Conservation (phyloP, 2,888 invertebrate species). For the Fabriciana adippe region DNA sequence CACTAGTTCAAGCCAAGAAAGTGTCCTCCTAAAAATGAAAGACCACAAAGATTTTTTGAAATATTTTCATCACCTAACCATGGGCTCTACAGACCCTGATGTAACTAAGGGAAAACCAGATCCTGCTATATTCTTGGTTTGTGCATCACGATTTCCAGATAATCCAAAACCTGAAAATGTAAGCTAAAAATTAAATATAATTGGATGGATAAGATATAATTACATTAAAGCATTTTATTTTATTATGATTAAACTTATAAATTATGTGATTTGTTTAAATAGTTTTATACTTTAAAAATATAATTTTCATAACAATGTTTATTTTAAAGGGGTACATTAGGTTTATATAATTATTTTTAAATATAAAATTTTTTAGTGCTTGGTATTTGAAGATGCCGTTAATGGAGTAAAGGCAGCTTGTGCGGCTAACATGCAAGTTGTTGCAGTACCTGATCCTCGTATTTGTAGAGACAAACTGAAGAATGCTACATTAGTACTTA, state of each 20-base stretch:
- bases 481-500: conserved; percentile 86
- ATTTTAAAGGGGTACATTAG: too few species aligned
- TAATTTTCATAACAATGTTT: background rate
- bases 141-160: conserved; percentile 87
- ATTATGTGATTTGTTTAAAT: too few species aligned
- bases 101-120: conserved; percentile 93
- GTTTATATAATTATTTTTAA: too few species aligned
- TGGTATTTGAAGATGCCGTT: conserved; percentile 96
- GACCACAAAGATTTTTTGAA: conserved; percentile 85
- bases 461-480: conserved; percentile 54
- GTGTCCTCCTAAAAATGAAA: conserved; percentile 86
- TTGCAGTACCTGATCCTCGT: conserved; percentile 88
- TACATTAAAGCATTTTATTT: too few species aligned
- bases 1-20: conserved; percentile 89
- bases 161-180: conserved; percentile 84
- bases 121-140: conserved; percentile 92
- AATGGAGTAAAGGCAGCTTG: conserved; percentile 91
- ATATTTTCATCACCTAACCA: conserved; percentile 88
- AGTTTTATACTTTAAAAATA: too few species aligned
- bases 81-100: conserved; percentile 91
- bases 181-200: conserved; percentile 42
- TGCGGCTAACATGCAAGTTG: conserved; percentile 92
- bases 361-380: conserved; percentile 78
- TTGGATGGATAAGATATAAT: too few species aligned
- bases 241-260: too few species aligned